These are phyloP conservation scores for Sthenelais limicola DNA, from an alignment of 2,888 invertebrate genomes.

Conservation along the genomic window DNA sequence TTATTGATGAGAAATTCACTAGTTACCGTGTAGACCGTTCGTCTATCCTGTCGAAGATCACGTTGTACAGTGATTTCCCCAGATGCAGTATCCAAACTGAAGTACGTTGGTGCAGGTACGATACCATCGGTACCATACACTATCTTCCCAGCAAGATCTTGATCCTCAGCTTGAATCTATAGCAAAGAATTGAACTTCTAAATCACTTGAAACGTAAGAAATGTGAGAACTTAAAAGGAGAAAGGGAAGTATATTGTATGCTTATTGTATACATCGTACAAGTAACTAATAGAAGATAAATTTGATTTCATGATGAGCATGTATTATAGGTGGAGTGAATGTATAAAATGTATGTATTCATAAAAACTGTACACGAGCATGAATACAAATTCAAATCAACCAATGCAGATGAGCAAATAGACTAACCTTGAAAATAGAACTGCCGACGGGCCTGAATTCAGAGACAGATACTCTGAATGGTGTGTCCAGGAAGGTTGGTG, in stretches of 20 bases:
- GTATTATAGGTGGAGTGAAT: too few relatives aligned
- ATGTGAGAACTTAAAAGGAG: too few relatives aligned
- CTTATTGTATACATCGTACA: too few relatives aligned
- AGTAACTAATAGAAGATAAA: too few relatives aligned
- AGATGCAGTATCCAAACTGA: slow-evolving; percentile 54
- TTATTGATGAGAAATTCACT: too few relatives aligned
- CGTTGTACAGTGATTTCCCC: slow-evolving; percentile 57
- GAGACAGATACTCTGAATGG: slow-evolving; percentile 55
- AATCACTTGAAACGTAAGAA: too few relatives aligned
- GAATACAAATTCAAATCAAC: background rate
- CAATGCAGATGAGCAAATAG: background rate
- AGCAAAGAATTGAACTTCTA: background rate
- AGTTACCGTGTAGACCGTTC: slow-evolving; percentile 58
- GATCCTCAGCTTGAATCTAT: slow-evolving; percentile 44
- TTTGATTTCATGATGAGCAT: too few relatives aligned
- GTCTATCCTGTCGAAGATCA: slow-evolving; percentile 55
- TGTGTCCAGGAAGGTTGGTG: slow-evolving; percentile 52
- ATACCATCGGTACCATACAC: slow-evolving; percentile 50
- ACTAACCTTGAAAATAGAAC: slow-evolving; percentile 47
- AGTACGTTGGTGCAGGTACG: slow-evolving; percentile 55
- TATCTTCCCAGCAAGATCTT: slow-evolving; percentile 47
- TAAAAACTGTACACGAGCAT: too few relatives aligned
- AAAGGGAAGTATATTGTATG: too few relatives aligned
- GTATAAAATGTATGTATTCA: too few relatives aligned
- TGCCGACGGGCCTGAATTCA: slow-evolving; percentile 53